These are phyloP conservation scores for Leucoraja erinaceus DNA, from an alignment of 2,113 vertebrate species.

Conservation along the genomic window DNA sequence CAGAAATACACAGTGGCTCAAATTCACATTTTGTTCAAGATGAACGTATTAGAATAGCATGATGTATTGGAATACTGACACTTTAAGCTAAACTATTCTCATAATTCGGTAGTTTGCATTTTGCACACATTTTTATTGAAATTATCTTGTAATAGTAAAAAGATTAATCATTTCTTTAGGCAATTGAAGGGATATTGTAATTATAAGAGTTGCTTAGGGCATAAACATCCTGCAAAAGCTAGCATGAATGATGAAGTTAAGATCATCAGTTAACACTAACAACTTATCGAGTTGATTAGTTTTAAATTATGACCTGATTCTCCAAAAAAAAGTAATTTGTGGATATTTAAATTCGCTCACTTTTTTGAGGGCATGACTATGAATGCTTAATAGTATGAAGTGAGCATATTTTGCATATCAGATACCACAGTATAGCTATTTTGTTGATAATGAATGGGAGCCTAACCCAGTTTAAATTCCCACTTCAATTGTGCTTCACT, in stretches of 20 bases:
- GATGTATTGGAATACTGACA: not conserved
- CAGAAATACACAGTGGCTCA: not conserved
- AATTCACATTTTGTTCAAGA: not conserved
- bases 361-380: too few relatives aligned
- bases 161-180: not conserved
- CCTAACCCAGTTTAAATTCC: too few relatives aligned
- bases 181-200: not conserved
- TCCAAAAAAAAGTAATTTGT: too few relatives aligned
- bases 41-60: not conserved
- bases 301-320: not conserved
- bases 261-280: not conserved
- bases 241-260: not conserved
- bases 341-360: too few relatives aligned
- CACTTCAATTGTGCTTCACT: too few relatives aligned
- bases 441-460: too few relatives aligned
- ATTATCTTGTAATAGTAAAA: not conserved
- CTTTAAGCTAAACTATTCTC: not conserved
- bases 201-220: not conserved
- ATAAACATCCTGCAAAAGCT: not conserved
- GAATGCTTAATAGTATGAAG: too few relatives aligned
- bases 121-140: not conserved
- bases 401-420: too few relatives aligned
- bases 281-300: not conserved
- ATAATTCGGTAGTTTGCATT: not conserved
- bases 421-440: too few relatives aligned